A percentile compares a stretch with the other conserved stretches of the same genome.
Evolutionary conservation across 2,888 invertebrate genomes (phyloP).

Genomic region (Coenonympha glycerion): DNA sequence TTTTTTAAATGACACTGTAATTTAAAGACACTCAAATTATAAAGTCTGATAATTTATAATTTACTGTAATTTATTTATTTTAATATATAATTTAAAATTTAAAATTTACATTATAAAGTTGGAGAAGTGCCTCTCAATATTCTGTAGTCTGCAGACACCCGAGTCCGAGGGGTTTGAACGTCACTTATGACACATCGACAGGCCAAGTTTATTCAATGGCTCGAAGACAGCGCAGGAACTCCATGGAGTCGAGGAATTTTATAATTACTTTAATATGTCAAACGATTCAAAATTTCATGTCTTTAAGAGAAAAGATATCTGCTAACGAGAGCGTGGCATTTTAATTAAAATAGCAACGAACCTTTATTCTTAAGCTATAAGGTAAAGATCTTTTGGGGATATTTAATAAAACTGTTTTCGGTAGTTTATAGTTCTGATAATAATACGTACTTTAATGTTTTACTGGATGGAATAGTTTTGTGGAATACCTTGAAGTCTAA

Average conservation of each 20-base stretch:
- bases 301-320: slow-evolving; percentile 8
- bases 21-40: too few relatives aligned
- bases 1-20: too few relatives aligned
- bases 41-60: too few relatives aligned
- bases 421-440: too few relatives aligned
- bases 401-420: slow-evolving; percentile 1
- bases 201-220: slow-evolving; percentile 70
- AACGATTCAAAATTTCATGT: slow-evolving; percentile 10
- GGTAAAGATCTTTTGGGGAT: not conserved
- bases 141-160: slow-evolving; percentile 21
- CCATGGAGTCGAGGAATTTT: slow-evolving; percentile 39
- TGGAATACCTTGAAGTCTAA: too few relatives aligned
- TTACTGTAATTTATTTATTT: too few relatives aligned
- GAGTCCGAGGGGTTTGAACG: slow-evolving; percentile 42
- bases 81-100: too few relatives aligned
- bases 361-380: slow-evolving; percentile 5
- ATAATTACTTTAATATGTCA: slow-evolving; percentile 17
- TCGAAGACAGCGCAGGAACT: slow-evolving; percentile 45
- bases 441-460: too few relatives aligned
- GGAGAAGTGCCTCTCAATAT: slow-evolving; percentile 19
- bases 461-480: too few relatives aligned
- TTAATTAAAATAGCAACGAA: slow-evolving; percentile 13
- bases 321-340: not conserved
- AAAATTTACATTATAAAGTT: not conserved
- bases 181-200: slow-evolving; percentile 75